A percentile compares a stretch with the other conserved stretches of the same genome.
These are phyloP conservation scores for Thomomys bottae DNA, from an alignment of 2,113 vertebrate species.

Conservation along the genomic window DNA sequence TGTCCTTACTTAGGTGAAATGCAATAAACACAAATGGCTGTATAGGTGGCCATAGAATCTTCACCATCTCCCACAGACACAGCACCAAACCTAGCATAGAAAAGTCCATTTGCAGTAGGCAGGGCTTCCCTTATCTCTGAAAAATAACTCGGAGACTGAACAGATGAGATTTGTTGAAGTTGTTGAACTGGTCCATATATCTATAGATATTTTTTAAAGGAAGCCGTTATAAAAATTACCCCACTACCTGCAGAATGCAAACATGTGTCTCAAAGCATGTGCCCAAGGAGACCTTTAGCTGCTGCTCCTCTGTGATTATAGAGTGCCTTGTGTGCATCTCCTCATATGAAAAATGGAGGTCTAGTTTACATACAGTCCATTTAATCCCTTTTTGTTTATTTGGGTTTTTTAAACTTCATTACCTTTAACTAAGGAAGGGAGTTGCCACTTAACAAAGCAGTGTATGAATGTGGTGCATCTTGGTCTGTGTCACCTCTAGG, in stretches of 20 bases:
- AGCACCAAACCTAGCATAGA: background rate
- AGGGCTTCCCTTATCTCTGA: background rate
- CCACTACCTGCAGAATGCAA: background rate
- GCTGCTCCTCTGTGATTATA: background rate
- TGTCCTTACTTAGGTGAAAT: background rate
- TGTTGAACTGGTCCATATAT: background rate
- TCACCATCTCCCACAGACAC: background rate
- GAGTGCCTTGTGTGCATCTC: no score
- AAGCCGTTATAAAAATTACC: background rate
- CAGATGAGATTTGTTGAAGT: conserved; percentile 34
- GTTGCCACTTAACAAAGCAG: no score
- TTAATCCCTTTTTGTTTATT: background rate
- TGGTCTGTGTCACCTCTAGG: no score
- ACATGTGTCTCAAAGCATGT: background rate
- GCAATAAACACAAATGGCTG: background rate
- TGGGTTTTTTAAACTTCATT: no score
- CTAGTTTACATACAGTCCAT: background rate
- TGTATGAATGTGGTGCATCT: no score
- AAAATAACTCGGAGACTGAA: background rate
- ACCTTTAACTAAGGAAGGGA: no score
- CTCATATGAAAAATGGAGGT: background rate
- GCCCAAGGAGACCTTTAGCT: background rate
- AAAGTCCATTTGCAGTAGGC: background rate
- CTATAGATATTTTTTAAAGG: background rate
- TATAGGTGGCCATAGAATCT: background rate